A percentile compares a stretch with the other conserved stretches of the same genome.
Evolutionary conservation across 2,888 invertebrate genomes (phyloP).

Genomic region (Drosophila histrio): DNA sequence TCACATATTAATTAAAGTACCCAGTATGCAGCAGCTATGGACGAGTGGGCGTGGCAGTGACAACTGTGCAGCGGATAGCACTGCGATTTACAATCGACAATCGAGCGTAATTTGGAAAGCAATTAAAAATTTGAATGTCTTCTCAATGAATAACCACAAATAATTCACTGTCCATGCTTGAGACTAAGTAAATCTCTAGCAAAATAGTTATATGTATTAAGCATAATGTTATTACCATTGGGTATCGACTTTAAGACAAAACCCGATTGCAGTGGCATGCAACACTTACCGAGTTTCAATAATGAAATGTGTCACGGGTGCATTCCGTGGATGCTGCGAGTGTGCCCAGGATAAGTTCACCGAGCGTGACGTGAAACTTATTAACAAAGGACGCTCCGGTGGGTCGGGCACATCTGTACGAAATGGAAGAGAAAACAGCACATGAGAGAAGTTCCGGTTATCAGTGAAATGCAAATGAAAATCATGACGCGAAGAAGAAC

Average conservation of each 20-base stretch:
- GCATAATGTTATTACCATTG: not conserved
- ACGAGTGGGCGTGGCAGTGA: conserved; percentile 20
- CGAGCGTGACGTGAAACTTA: conserved; percentile 89
- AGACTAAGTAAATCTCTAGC: not conserved
- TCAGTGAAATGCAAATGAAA: conserved; percentile 72
- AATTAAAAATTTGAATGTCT: conserved; percentile 22
- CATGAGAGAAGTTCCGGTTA: conserved; percentile 60
- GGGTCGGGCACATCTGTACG: conserved; percentile 88
- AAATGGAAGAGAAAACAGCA: conserved; percentile 23
- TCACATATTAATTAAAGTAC: conserved; percentile 75
- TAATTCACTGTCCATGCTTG: not conserved
- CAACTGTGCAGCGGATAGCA: not conserved
- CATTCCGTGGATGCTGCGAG: conserved; percentile 88
- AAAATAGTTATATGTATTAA: not conserved
- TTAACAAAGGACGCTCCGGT: conserved; percentile 89
- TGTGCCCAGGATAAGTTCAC: conserved; percentile 91
- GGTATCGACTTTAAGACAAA: not conserved
- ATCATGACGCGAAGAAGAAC: conserved; percentile 62
- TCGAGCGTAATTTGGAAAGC: conserved; percentile 27
- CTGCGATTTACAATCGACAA: conserved; percentile 14
- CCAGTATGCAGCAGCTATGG: conserved; percentile 1
- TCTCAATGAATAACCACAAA: not conserved
- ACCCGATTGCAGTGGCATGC: not conserved
- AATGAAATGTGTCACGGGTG: conserved; percentile 89
- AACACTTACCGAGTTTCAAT: conserved; percentile 89